phyloP scores from a whole-genome alignment of 2,888 invertebrate species.

The Lasioglossum villosulum region DNA sequence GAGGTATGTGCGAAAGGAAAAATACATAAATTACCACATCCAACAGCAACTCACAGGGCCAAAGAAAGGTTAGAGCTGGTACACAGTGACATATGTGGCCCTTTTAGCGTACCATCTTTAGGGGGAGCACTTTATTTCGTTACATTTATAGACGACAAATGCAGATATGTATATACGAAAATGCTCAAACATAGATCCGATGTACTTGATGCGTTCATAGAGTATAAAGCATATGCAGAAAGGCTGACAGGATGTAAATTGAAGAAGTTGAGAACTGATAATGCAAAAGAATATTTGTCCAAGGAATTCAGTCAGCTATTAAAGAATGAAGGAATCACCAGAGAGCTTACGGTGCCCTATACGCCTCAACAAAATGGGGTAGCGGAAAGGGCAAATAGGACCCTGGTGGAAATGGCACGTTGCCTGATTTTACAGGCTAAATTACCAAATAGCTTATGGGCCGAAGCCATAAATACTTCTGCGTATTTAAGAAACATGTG shows the following conservation, averaged over 20 bases:
- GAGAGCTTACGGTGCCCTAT: not conserved
- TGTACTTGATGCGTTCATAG: not conserved
- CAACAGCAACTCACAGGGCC: not conserved
- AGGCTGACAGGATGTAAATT: not conserved
- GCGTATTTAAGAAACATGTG: conserved; percentile 4
- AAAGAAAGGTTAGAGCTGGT: conserved; percentile 1
- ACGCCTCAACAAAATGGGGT: conserved; percentile 16
- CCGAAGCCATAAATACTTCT: conserved; percentile 2
- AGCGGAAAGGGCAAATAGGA: not conserved
- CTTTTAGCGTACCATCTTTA: not conserved
- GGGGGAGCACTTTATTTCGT: not conserved
- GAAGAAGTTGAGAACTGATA: not conserved
- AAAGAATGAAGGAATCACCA: not conserved
- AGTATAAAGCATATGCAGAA: not conserved
- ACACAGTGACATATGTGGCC: conserved; percentile 12
- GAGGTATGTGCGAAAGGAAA: conserved; percentile 4
- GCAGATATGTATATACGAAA: not conserved
- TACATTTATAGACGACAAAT: conserved; percentile 5
- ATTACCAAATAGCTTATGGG: not conserved
- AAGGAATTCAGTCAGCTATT: not conserved
- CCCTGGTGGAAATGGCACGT: conserved; percentile 1
- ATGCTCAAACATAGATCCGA: not conserved
- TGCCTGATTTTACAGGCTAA: not conserved
- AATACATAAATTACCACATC: conserved; percentile 7
- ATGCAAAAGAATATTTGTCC: not conserved